phyloP scores from a whole-genome alignment of 2,113 vertebrate species.

The Entomyzon cyanotis region DNA sequence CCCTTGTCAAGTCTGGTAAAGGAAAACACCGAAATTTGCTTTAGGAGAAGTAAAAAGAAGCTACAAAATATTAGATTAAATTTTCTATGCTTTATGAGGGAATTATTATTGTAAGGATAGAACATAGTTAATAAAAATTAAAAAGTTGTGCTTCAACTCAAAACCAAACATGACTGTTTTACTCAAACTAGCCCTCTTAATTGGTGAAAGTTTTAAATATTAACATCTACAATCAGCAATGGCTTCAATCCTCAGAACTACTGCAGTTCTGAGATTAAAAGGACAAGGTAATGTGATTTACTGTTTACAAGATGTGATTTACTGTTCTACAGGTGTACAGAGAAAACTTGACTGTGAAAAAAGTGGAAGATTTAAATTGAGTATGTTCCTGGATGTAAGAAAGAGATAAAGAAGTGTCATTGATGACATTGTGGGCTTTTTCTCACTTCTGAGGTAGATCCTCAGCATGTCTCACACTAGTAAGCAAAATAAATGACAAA shows the following conservation, averaged over 20 bases:
- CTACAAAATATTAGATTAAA: background rate
- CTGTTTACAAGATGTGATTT: background rate
- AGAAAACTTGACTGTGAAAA: background rate
- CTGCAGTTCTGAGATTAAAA: background rate
- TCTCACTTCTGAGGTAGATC: background rate
- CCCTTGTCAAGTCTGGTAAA: background rate
- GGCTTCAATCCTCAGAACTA: background rate
- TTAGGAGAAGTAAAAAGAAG: background rate
- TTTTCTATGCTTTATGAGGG: background rate
- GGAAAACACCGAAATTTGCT: background rate
- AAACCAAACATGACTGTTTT: background rate
- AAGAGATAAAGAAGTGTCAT: background rate
- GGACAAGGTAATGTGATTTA: background rate
- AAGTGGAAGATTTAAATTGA: background rate
- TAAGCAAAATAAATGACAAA: background rate
- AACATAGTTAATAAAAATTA: background rate
- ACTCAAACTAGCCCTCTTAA: background rate
- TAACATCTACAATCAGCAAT: background rate
- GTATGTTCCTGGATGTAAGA: background rate
- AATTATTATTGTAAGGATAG: background rate
- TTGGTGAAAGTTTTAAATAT: background rate
- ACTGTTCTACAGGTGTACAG: background rate
- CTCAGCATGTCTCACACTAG: background rate
- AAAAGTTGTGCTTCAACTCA: background rate
- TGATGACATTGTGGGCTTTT: accelerated